Percentiles rank a stretch among this genome's conserved stretches.
These are phyloP conservation scores for Onthophagus taurus DNA, from an alignment of 1,140 invertebrate genomes.

Conservation along the genomic window DNA sequence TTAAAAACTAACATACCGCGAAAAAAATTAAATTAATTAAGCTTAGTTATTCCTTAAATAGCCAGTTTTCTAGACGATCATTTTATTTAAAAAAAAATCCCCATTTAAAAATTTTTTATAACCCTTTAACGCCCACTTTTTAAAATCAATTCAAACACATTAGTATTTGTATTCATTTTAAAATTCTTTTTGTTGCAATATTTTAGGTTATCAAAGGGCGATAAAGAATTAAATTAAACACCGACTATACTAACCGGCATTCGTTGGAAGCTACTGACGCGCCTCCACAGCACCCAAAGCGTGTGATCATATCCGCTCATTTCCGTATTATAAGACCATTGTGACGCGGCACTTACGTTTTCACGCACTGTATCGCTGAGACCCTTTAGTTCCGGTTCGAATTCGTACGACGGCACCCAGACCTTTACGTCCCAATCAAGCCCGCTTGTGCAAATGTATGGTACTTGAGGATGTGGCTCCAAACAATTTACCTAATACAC, in stretches of 20 bases:
- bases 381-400: conserved; percentile 24
- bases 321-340: conserved; percentile 9
- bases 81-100: too few relatives aligned
- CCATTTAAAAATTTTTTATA: conserved; percentile 1
- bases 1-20: too few relatives aligned
- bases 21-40: too few relatives aligned
- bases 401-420: conserved; percentile 70
- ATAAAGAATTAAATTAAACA: background rate
- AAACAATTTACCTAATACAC: conserved; percentile 74
- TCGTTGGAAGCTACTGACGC: conserved; percentile 20
- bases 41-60: too few relatives aligned
- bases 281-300: conserved; percentile 34
- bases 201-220: too few relatives aligned
- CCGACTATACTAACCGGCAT: conserved; percentile 3
- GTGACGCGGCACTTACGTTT: conserved; percentile 18
- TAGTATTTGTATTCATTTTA: too few relatives aligned
- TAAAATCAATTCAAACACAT: too few relatives aligned
- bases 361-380: conserved; percentile 23
- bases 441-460: conserved; percentile 83
- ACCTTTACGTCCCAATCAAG: conserved; percentile 89
- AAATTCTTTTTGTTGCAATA: too few relatives aligned
- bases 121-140: background rate
- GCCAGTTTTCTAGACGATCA: too few relatives aligned
- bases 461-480: conserved; percentile 80
- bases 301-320: conserved; percentile 22